phyloP scores from a whole-genome alignment of 2,797 vertebrate species.

The Aphelocoma californica region DNA sequence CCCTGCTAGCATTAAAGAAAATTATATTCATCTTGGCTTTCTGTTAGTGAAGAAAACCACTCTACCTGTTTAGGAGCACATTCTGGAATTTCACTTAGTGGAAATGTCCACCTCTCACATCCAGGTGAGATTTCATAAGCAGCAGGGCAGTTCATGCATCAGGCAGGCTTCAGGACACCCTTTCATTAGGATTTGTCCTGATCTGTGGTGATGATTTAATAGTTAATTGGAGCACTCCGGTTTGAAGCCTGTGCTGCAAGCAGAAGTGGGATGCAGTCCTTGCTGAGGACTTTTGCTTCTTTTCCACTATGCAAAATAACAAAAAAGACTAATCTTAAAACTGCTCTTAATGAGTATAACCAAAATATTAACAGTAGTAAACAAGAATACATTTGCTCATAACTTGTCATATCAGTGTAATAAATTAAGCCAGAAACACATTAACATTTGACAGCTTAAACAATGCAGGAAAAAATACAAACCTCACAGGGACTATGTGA shows the following conservation, averaged over 20 bases:
- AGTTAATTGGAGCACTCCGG: background rate
- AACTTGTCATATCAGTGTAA: conserved; percentile 66
- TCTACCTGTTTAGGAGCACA: background rate
- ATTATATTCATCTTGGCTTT: background rate
- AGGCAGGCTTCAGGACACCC: background rate
- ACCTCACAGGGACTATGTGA: conserved; percentile 63
- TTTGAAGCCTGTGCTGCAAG: background rate
- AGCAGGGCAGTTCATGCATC: background rate
- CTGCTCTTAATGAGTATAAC: conserved; percentile 72
- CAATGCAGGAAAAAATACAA: conserved; percentile 61
- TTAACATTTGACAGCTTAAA: conserved; percentile 72
- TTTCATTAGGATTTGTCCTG: background rate
- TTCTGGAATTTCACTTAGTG: background rate
- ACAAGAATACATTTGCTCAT: conserved; percentile 58
- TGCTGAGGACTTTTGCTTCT: background rate
- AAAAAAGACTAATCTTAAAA: conserved; percentile 74
- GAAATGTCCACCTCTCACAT: background rate
- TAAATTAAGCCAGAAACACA: conserved; percentile 69
- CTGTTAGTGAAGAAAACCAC: background rate
- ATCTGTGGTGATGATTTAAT: background rate
- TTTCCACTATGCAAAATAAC: conserved; percentile 54
- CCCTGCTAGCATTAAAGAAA: background rate
- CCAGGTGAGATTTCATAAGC: background rate
- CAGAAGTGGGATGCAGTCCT: background rate
- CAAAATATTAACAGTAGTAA: conserved; percentile 62